Base-by-base conservation (phyloP, 1,140 invertebrate genomes). In the Drosophila grimshawi region DNA sequence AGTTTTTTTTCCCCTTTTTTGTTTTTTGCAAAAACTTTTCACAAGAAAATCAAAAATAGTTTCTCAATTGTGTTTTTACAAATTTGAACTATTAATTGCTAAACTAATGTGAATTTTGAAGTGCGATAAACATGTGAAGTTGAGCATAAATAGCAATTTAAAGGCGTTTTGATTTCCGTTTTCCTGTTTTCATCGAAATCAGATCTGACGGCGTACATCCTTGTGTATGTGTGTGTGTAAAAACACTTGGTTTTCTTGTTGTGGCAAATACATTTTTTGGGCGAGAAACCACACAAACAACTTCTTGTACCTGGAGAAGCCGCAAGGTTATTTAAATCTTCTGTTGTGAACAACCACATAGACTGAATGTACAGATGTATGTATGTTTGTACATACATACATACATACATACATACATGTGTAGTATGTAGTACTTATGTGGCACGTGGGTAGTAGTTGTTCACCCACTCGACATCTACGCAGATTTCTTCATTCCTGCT, bases 381-480 rank as follows among this genome's bases (percentile, higher is more conserved):
- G 8, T 43, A 48, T 56, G 30, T 43, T 19, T 60, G 33, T 69
- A 39, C 19, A 19, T 19, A 19, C 19, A 19, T 19, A 19, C 19
- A 19, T 19, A 19, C 19, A 19, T 19, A 19, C 19, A 19, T 19
- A 19, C 19, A 19, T 19, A 19, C 19, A 19, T 19, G 19, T 59
- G 56, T 43, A 43, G 10, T 43, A 41, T 41, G 39, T 41, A 41
- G 39, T 41, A 41, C 27, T 8, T 49, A 53, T 71, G 46, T 76
- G 37, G 27, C 61, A 66, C 64, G 83, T 88, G 79, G 82, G 83
- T 11, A 41, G 61, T 72, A 80, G 85, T 69, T 55, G 85, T 88
- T 88, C 83, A 68, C 83, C 83, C 85, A 88, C 83, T 78, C 55
- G 62, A 78, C 85, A 65, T 71, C 83, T 83, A 88, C 83, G 85